These are phyloP conservation scores for Melanotaenia nigrans DNA, from an alignment of 2,797 vertebrate genomes.

Conservation along the genomic window DNA sequence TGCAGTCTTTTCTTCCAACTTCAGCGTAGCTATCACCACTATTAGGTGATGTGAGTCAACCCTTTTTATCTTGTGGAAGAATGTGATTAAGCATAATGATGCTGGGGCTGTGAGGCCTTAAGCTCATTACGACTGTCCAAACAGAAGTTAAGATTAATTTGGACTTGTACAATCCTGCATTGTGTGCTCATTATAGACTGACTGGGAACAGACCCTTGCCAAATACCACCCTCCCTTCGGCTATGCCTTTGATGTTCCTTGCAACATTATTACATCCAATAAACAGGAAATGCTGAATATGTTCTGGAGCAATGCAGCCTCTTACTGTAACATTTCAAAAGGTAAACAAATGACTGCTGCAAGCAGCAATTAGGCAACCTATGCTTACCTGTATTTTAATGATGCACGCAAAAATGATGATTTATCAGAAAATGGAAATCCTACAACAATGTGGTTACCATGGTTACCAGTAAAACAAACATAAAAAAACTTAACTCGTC, in stretches of 20 bases:
- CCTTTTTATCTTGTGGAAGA: conserved; percentile 9
- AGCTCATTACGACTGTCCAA: conserved; percentile 46
- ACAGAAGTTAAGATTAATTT: conserved; percentile 43
- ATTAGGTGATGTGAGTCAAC: conserved; percentile 1
- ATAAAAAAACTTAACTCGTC: too few species aligned
- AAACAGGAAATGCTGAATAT: conserved; percentile 35
- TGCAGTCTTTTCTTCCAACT: not conserved
- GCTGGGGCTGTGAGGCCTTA: conserved; percentile 17
- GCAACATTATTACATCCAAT: conserved; percentile 5
- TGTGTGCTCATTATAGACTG: conserved; percentile 34
- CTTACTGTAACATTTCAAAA: conserved; percentile 44
- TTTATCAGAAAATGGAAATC: not conserved
- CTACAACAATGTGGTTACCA: too few species aligned
- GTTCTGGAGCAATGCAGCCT: conserved; percentile 5
- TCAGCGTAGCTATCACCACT: not conserved
- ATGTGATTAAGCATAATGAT: conserved; percentile 21
- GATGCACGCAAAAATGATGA: not conserved
- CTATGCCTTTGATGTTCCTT: conserved; percentile 1
- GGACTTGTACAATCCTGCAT: conserved; percentile 14
- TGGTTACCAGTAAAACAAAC: too few species aligned
- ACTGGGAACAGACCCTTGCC: conserved; percentile 31
- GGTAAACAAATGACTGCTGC: not conserved
- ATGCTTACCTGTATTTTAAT: not conserved
- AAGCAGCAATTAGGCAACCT: not conserved
- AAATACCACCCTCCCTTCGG: conserved; percentile 34